Evolutionary conservation across 2,797 vertebrate species (phyloP).

Genomic region (Epinephelus malabaricus): DNA sequence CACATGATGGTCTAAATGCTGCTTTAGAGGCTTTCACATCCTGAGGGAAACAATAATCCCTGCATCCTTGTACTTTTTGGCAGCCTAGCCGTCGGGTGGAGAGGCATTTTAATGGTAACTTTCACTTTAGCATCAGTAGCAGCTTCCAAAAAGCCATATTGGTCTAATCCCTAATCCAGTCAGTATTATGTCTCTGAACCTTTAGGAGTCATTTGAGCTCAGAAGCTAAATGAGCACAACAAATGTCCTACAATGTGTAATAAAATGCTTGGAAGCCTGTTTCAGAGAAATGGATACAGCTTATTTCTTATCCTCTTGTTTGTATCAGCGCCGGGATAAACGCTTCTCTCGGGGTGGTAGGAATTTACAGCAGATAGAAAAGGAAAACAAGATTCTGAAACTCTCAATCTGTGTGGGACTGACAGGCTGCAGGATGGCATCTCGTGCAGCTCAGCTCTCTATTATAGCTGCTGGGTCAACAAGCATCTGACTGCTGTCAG

Average conservation of each 20-base stretch:
- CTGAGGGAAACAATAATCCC: constrained; percentile 32
- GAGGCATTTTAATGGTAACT: constrained; percentile 9
- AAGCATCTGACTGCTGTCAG: constrained; percentile 29
- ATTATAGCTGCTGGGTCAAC: constrained; percentile 38
- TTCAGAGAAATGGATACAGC: neutral
- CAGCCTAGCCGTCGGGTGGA: neutral
- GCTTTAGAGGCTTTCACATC: constrained; percentile 30
- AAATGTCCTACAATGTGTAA: neutral
- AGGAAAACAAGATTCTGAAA: neutral
- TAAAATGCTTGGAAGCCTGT: neutral
- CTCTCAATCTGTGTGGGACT: neutral
- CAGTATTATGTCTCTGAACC: constrained; percentile 1
- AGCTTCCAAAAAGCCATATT: constrained; percentile 22
- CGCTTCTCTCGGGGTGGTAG: neutral
- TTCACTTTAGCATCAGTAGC: constrained; percentile 23
- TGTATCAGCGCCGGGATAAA: neutral
- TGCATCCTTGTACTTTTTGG: constrained; percentile 17
- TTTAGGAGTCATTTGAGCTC: constrained; percentile 17
- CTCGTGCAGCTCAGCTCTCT: constrained; percentile 28
- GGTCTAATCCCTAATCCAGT: constrained; percentile 44
- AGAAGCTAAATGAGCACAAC: constrained; percentile 5
- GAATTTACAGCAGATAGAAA: constrained; percentile 1
- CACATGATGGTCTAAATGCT: constrained; percentile 23
- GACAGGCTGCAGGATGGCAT: constrained; percentile 8
- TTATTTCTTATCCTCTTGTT: neutral